Base-by-base conservation (phyloP, 2,888 invertebrate genomes). In the Pheosia gnoma region DNA sequence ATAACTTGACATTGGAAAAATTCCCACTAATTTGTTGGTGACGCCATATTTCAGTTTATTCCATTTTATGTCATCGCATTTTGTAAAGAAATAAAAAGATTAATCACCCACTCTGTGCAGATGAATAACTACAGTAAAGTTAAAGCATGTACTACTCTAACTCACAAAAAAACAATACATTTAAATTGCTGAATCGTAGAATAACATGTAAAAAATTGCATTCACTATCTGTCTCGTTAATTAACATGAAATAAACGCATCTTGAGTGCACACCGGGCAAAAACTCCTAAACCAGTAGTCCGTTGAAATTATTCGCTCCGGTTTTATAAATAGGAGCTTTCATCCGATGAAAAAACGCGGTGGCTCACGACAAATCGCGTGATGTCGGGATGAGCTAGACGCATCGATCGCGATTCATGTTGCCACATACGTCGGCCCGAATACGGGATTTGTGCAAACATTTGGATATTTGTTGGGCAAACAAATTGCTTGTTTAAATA, bases 301-400 rank as follows among this genome's bases (percentile, higher is more conserved):
- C 91, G 88, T 90, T 88, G 87, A 88, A 91, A 87, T 83, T 86
- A 88, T 90, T 88, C 83, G 78, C 80, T 72, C 67, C 80, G 67
- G 75, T 88, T 61, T 85, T 87, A 86, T 86, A 88, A 90, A 88
- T 86, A 84, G 86, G 82, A 81, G 88, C 86, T 89, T 91, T 90
- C 90, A 86, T 88, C 78, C 70, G 81, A 84, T 88, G 86, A 90
- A 91, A 91, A 91, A 90, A 90, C 82, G 80, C 78, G 71, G 70
- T 65, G 66, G 69, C 72, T 75, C 90, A 90, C 89, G 91, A 83
- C 79, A 91, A 80, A 85, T 92, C 85, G 91, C 91, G 91, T 93
- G 91, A 80, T 74, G 75, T 60, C 61, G 78, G 76, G 82, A 82
- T 80, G 82, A 82, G 81, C 76, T 78, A 74, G 72, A 75, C 82